Conservation (phyloP, 37 sponge, comb jelly and placozoan species). For the Tethya wilhelma region DNA sequence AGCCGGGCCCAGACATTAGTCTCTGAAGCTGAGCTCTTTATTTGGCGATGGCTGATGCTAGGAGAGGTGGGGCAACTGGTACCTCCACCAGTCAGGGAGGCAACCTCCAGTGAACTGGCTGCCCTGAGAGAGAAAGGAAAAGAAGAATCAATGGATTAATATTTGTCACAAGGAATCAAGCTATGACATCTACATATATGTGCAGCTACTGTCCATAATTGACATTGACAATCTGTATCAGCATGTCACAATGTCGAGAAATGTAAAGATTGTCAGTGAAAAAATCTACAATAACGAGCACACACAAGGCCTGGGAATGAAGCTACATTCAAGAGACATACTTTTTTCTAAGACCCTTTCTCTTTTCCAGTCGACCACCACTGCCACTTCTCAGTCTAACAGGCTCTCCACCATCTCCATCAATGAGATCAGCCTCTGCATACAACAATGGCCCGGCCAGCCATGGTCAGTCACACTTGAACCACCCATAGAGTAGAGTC, state of each 20-base stretch:
- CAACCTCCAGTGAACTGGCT: neutral
- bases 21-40: neutral
- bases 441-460: neutral
- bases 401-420: neutral
- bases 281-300: neutral
- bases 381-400: neutral
- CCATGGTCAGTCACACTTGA: too few species aligned
- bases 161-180: too few species aligned
- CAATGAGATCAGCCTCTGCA: neutral
- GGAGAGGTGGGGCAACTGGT: constrained; percentile 23
- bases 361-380: constrained; percentile 1
- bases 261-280: neutral
- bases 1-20: constrained; percentile 40
- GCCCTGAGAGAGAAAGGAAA: too few species aligned
- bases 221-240: too few species aligned
- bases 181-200: too few species aligned
- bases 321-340: neutral
- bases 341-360: constrained; percentile 13
- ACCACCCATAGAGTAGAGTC: too few species aligned
- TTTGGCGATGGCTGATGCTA: neutral
- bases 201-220: too few species aligned
- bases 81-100: too few species aligned
- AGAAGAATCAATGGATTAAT: too few species aligned
- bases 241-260: too few species aligned
- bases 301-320: neutral